Percentiles rank a stretch among this genome's conserved stretches.
These are phyloP conservation scores for Oreochromis mossambicus DNA, from an alignment of 2,797 vertebrate genomes.

Conservation along the genomic window DNA sequence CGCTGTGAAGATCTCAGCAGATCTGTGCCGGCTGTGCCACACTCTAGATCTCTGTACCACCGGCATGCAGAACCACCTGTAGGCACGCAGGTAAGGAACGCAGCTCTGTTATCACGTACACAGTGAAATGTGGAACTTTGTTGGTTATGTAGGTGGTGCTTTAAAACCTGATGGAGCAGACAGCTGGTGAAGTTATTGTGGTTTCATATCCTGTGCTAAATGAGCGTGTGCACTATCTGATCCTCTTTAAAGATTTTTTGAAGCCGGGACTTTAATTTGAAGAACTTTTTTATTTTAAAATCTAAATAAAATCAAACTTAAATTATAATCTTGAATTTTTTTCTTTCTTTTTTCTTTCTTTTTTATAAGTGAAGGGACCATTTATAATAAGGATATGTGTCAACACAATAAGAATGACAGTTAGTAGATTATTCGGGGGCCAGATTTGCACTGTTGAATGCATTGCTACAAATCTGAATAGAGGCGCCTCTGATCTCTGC, in stretches of 20 bases:
- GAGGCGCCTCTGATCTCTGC: constrained; percentile 12
- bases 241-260: not conserved
- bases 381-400: not conserved
- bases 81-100: constrained; percentile 67
- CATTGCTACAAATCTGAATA: not conserved
- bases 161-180: not conserved
- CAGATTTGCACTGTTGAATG: constrained; percentile 1
- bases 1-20: constrained; percentile 61
- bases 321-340: not conserved
- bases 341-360: not conserved
- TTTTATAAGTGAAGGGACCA: not conserved
- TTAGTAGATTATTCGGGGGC: not conserved
- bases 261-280: not conserved
- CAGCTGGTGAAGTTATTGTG: not conserved
- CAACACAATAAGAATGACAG: not conserved
- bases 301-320: not conserved
- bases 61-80: constrained; percentile 66
- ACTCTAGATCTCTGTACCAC: constrained; percentile 37
- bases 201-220: not conserved
- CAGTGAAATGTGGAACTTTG: not conserved
- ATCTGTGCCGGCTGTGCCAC: constrained; percentile 41
- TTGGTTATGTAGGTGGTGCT: not conserved
- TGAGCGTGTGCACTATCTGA: not conserved
- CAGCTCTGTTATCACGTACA: not conserved
- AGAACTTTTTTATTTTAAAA: not conserved